A percentile compares a stretch with the other conserved stretches of the same genome.
Evolutionary conservation across 1,140 invertebrate species (phyloP).

Genomic region (Pseudomyrmex concolor): DNA sequence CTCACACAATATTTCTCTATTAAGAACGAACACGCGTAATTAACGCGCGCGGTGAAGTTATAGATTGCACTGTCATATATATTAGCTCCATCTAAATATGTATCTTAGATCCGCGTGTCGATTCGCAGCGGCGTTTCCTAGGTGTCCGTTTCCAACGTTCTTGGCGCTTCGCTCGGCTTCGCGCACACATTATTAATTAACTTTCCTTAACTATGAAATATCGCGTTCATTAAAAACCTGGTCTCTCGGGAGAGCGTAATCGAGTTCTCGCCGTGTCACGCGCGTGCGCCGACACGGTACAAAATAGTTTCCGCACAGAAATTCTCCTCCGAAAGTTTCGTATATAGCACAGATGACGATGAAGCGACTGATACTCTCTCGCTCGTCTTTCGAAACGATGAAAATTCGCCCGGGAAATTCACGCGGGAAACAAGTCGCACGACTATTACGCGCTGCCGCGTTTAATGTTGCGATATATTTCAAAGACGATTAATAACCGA

Average conservation of each 20-base stretch:
- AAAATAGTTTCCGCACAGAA: background rate
- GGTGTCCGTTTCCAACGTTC: slow-evolving; percentile 33
- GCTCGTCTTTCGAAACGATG: slow-evolving; percentile 23
- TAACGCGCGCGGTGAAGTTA: background rate
- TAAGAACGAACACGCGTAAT: background rate
- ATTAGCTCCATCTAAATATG: background rate
- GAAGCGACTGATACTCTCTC: background rate
- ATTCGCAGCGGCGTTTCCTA: background rate
- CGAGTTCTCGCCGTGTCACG: slow-evolving; percentile 16
- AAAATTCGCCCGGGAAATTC: slow-evolving; percentile 32
- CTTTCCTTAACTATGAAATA: slow-evolving; percentile 54
- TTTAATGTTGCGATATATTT: slow-evolving; percentile 41
- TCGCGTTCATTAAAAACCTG: slow-evolving; percentile 45
- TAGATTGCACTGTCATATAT: background rate
- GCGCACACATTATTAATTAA: slow-evolving; percentile 52
- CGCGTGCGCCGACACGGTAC: background rate
- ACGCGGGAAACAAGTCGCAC: slow-evolving; percentile 13
- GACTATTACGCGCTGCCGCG: slow-evolving; percentile 16
- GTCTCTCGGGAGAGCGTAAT: slow-evolving; percentile 8
- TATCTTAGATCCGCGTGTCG: background rate
- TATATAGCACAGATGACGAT: background rate
- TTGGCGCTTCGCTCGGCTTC: slow-evolving; percentile 10
- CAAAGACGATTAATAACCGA: slow-evolving; percentile 44
- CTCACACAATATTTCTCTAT: background rate
- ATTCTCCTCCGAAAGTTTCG: slow-evolving; percentile 15